phyloP scores from a whole-genome alignment of 2,797 vertebrate species.

The Pempheris klunzingeri region DNA sequence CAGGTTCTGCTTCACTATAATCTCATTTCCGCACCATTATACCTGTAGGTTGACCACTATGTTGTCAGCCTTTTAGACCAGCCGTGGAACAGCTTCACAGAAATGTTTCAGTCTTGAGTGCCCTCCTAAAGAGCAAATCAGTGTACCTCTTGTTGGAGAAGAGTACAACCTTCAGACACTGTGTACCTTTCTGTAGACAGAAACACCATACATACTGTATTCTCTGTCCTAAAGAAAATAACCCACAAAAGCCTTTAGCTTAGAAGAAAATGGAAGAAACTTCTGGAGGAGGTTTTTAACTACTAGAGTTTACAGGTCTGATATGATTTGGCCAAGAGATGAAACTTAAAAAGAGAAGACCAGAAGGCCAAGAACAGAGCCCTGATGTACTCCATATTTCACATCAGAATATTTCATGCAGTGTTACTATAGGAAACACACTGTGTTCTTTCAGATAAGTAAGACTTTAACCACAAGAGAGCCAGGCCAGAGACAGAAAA shows the following conservation, averaged over 20 bases:
- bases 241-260: no score
- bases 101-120: constrained; percentile 45
- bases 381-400: not conserved
- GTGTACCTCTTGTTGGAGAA: constrained; percentile 6
- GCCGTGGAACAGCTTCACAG: constrained; percentile 20
- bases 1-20: constrained; percentile 23
- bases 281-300: no score
- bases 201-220: no score
- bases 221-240: no score
- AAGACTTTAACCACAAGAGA: not conserved
- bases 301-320: no score
- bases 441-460: not conserved
- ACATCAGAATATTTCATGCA: not conserved
- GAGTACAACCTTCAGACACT: constrained; percentile 23
- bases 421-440: not conserved
- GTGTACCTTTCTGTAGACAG: constrained; percentile 20
- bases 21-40: constrained; percentile 54
- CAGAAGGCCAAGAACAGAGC: not conserved
- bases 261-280: no score
- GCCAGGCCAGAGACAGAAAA: not conserved
- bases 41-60: constrained; percentile 21
- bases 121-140: constrained; percentile 46
- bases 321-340: not conserved
- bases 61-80: constrained; percentile 13
- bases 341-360: not conserved